Evolutionary conservation across 2,888 invertebrate genomes (phyloP).

Genomic region (Diarsia mendica): DNA sequence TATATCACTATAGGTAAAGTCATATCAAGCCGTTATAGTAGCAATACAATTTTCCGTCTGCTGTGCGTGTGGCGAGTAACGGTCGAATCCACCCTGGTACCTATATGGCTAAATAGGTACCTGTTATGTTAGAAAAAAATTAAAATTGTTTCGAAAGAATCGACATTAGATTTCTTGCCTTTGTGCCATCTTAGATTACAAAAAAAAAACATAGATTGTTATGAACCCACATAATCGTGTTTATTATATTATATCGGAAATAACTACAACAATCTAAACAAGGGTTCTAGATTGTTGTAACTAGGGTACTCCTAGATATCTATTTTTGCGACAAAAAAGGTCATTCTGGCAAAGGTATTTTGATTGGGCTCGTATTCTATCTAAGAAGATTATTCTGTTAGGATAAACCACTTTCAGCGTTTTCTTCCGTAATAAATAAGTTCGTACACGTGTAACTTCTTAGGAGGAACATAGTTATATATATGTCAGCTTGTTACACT

Average conservation of each 20-base stretch:
- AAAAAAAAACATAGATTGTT: neutral
- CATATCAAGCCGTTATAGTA: neutral
- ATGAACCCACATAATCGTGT: neutral
- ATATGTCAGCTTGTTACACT: neutral
- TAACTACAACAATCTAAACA: neutral
- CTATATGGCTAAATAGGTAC: neutral
- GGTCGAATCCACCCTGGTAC: neutral
- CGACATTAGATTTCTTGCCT: neutral
- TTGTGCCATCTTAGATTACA: neutral
- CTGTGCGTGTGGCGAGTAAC: neutral
- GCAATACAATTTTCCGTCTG: neutral
- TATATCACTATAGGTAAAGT: neutral
- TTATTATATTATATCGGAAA: neutral
- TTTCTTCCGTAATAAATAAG: constrained; percentile 15
- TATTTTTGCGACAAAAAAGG: constrained; percentile 10
- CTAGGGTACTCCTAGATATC: constrained; percentile 6
- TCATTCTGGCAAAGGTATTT: constrained; percentile 17
- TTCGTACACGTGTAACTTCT: constrained; percentile 9
- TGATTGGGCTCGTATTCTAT: constrained; percentile 20
- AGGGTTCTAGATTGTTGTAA: neutral
- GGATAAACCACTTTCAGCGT: constrained; percentile 24
- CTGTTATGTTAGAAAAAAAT: neutral
- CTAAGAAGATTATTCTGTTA: constrained; percentile 28
- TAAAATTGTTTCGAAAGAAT: neutral
- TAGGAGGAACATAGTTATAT: neutral